Evolutionary conservation across 1,140 invertebrate species (phyloP), one percentile per base, ranked within the genome.

Genomic region (Drosophila lacteicornis): DNA sequence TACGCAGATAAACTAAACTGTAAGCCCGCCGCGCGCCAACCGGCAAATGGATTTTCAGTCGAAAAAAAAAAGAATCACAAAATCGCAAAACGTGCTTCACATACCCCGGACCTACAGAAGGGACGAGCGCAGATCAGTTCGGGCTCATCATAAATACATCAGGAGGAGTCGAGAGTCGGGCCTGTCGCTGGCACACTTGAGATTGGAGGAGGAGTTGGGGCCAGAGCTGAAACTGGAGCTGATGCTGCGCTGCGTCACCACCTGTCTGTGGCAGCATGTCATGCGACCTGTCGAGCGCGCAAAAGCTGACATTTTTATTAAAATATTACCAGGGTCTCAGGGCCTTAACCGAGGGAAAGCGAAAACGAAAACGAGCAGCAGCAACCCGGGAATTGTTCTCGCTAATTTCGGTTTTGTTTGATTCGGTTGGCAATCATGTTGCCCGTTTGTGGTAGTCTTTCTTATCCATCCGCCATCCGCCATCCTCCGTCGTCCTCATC

Each of bases 241-340:
- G 47, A 47, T 50, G 68, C 22, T 45, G 69, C 22, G 22, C 50
- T 53, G 51, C 40, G 59, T 73, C 75, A 73, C 57, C 78, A 79
- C 70, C 85, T 88, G 84, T 75, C 70, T 80, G 70, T 88, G 84
- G 85, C 85, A 90, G 86, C 85, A 61, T 90, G 85, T 90, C 85
- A 90, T 85, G 85, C 85, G 85, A 90, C 79, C 85, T 90, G 85
- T 90, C 85, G 68, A 77, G 51, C 85, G 79, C 56, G 60, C 80
- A 90, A 80, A 82, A 90, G 79, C 79, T 85, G 85, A 90, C 85
- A 90, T 90, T 90, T 90, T 90, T 90, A 90, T 90, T 90, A 90
- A 90, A 90, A 90, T 90, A 88, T 90, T 90, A 85, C 85, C 76
- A 69, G 78, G 69, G 50, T 53, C 43, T 68, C 58, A 53, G 75